Evolutionary conservation across 2,797 vertebrate genomes (phyloP).

Genomic region (Poliocrania exsul): DNA sequence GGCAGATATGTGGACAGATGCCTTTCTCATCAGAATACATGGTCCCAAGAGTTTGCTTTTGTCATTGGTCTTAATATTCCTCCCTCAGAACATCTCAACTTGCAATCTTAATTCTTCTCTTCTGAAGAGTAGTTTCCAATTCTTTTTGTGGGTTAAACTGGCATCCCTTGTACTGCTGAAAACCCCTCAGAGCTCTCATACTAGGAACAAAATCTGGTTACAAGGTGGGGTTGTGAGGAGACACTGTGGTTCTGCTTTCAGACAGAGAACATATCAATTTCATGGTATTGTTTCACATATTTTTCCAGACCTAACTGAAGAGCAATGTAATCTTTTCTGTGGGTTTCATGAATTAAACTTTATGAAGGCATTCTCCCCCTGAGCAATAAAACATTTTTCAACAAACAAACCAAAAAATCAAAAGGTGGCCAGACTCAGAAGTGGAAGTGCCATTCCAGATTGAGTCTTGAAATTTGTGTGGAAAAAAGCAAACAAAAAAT

Average conservation of each 20-base stretch:
- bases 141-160: background rate
- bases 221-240: background rate
- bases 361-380: background rate
- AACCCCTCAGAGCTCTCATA: background rate
- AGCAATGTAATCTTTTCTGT: background rate
- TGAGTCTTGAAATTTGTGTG: background rate
- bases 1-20: background rate
- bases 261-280: background rate
- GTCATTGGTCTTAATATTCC: background rate
- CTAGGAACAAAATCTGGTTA: background rate
- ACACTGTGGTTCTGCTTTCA: background rate
- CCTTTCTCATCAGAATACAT: constrained; percentile 21
- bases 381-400: background rate
- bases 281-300: background rate
- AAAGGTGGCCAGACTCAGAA: background rate
- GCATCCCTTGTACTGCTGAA: background rate
- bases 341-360: background rate
- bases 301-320: background rate
- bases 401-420: background rate
- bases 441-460: background rate
- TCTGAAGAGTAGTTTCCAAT: background rate
- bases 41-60: background rate
- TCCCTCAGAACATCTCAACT: background rate
- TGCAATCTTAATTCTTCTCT: background rate
- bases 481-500: background rate